Evolutionary conservation across 2,888 invertebrate genomes (phyloP).

Genomic region (Salticus scenicus): DNA sequence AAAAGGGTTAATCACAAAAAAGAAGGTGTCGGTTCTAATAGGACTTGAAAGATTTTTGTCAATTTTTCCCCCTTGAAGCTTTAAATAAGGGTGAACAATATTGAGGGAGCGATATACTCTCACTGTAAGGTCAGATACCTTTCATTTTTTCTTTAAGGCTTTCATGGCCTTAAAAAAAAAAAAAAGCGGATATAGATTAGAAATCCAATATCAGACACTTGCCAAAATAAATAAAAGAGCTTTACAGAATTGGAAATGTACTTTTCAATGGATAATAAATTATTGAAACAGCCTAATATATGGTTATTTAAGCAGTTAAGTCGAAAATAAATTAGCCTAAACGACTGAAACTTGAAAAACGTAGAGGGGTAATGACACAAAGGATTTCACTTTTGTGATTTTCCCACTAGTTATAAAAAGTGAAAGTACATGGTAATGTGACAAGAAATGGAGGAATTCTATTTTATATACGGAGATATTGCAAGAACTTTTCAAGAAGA

Average conservation of each 20-base stretch:
- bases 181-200: not conserved
- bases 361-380: not conserved
- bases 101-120: not conserved
- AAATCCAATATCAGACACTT: not conserved
- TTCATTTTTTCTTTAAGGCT: not conserved
- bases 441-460: no score
- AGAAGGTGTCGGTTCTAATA: conserved; percentile 51
- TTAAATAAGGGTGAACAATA: not conserved
- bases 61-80: not conserved
- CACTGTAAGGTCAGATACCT: conserved; percentile 48
- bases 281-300: not conserved
- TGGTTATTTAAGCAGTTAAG: not conserved
- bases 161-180: not conserved
- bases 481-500: no score
- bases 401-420: not conserved
- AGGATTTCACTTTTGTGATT: not conserved
- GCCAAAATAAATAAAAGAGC: not conserved
- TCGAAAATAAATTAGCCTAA: not conserved
- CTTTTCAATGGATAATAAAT: not conserved
- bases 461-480: no score
- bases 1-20: conserved; percentile 66
- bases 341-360: not conserved
- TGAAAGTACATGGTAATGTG: not conserved
- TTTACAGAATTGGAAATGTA: not conserved
- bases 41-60: conserved; percentile 28